Evolutionary conservation across 2,113 vertebrate genomes (phyloP), one percentile per base, ranked within the genome.

Genomic region (Brachyhypopomus occidentalis): DNA sequence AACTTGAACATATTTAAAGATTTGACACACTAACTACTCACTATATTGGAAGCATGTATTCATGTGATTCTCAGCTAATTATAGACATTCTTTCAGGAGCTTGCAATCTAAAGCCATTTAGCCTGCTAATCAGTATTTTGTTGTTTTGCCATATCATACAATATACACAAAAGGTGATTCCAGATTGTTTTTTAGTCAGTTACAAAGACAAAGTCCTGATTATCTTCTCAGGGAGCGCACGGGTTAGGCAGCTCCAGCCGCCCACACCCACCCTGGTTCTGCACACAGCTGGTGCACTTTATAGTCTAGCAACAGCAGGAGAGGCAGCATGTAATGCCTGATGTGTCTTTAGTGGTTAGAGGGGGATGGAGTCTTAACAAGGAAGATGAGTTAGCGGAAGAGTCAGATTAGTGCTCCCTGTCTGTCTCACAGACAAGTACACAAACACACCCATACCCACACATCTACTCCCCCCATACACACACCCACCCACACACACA

Each of bases 321-420:
- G 59, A 80, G 58, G 19, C 71, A 72, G 78, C 56, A 72, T 62
- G 72, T 72, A 67, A 67, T 62, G 69, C 69, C 19, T 63, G 78
- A 59, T 72, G 69, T 63, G 38, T 63, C 58, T 17, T 79, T 36
- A 34, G 23, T 73, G 59, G 25, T 56, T 36, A 64, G 41, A 73
- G 38, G 56, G 70, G 73, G 41, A 80, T 38, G 79, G 45, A 71
- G 64, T 27, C 55, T 74, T 74, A 74, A 66, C 5, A 23, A 74
- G 59, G 45, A 73, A 66, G 41, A 66, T 63, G 60, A 80, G 71
- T 80, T 45, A 63, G 60, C 60, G 34, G 71, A 80, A 80, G 79
- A 74, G 71, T 58, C 71, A 74, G 34, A 52, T 80, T 80, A 74
- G 71, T 66, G 52, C 71, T 74, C 41, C 72, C 17, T 38, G 45